Base-by-base conservation (phyloP, 2,113 vertebrate genomes). In the Syngnathus scovelli region DNA sequence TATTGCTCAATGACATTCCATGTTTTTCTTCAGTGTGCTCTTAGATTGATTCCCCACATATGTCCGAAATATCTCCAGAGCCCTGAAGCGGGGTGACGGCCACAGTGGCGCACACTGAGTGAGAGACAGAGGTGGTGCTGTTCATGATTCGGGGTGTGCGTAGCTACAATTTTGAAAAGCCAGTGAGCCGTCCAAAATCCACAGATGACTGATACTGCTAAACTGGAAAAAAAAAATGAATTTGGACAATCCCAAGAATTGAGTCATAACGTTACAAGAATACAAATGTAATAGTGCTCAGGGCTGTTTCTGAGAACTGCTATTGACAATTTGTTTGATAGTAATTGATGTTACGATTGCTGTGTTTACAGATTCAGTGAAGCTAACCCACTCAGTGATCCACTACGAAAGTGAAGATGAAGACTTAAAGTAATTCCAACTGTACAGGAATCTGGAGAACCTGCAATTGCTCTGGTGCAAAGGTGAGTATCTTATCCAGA, bases 1-100 rank as follows among this genome's bases (percentile, higher is more conserved):
- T 92, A 94, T 94, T 96, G 94, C 92, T 94, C 93, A 94, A 93
- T 95, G 93, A 94, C 94, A 95, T 96, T 95, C 90, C 89, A 92
- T 91, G 90, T 90, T 94, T 95, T 92, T 91, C 92, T 95, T 95
- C 93, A 90, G 93, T 95, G 94, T 94, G 90, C 91, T 92, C 93
- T 95, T 93, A 94, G 91, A 93, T 92, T 93, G 93, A 94, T 94
- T 94, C 93, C 90, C 87, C 90, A 89, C 90, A 90, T 91, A 91
- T 90, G 90, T 93, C 91, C 93, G 92, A 96, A 94, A 94, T 94
- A 94, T 92, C 93, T 94, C 90, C 85, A 85, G 90, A 92, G 89
- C 90, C 94, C 93, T 91, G 83, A 82, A 92, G 94, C 92, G 91
- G 87, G 84, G 81, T 85, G 93, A 90, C 84, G 80, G 81, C 89